Conservation (phyloP, 2,888 invertebrate genomes). For the Craniophora ligustri region DNA sequence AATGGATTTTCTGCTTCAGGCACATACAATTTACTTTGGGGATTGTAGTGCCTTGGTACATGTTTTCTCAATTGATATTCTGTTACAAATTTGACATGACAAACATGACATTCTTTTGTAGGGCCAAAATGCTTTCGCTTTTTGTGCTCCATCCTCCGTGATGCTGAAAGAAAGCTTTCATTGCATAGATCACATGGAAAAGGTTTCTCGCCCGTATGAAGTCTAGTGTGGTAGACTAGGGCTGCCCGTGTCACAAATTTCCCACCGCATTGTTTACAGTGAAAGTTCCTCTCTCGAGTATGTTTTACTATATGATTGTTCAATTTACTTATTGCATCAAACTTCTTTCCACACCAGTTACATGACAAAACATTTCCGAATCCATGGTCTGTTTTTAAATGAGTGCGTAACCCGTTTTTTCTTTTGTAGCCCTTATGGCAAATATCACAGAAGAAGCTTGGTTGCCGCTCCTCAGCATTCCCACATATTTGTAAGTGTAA, state of each 20-base stretch:
- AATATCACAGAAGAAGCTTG: slow-evolving; percentile 75
- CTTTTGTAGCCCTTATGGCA: slow-evolving; percentile 73
- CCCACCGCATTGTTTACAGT: slow-evolving; percentile 74
- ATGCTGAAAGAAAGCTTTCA: slow-evolving; percentile 78
- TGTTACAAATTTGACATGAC: slow-evolving; percentile 73
- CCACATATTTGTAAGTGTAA: slow-evolving; percentile 73
- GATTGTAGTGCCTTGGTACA: slow-evolving; percentile 73
- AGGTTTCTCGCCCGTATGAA: slow-evolving; percentile 80
- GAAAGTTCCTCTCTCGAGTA: slow-evolving; percentile 76
- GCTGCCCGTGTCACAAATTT: slow-evolving; percentile 78
- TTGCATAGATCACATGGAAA: slow-evolving; percentile 76
- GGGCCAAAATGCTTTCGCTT: slow-evolving; percentile 76
- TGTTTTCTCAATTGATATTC: slow-evolving; percentile 69
- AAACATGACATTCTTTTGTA: slow-evolving; percentile 70
- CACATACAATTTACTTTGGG: slow-evolving; percentile 76
- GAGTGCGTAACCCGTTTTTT: slow-evolving; percentile 71
- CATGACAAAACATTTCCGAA: slow-evolving; percentile 73
- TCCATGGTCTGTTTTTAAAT: slow-evolving; percentile 74
- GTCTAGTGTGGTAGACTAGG: slow-evolving; percentile 73
- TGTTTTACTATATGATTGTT: slow-evolving; percentile 78
- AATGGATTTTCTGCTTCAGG: slow-evolving; percentile 34
- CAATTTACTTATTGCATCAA: slow-evolving; percentile 74
- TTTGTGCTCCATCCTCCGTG: slow-evolving; percentile 76
- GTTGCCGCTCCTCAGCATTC: slow-evolving; percentile 48
- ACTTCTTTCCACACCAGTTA: slow-evolving; percentile 78